Conservation (phyloP, 2,888 invertebrate species). For the Meteorus cinctellus region DNA sequence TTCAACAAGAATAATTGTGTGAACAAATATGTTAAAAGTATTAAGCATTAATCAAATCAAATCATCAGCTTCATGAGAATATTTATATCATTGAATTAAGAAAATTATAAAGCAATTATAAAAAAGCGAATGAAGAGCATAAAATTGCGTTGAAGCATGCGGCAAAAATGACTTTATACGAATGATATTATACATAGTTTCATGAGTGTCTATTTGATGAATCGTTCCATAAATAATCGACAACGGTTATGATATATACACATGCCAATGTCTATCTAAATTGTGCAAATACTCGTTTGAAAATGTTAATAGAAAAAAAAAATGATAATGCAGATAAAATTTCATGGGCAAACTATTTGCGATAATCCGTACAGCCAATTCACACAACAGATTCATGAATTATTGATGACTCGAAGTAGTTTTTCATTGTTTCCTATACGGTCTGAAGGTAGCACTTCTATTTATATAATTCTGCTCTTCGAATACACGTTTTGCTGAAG, state of each 20-base stretch:
- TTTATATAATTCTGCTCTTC: not conserved
- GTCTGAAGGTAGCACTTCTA: not conserved
- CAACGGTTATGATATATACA: not conserved
- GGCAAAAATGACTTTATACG: not conserved
- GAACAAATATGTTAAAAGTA: too few relatives aligned
- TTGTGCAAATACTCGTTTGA: not conserved
- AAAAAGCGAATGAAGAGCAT: too few relatives aligned
- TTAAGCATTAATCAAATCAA: too few relatives aligned
- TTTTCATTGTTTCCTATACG: not conserved
- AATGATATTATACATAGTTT: not conserved
- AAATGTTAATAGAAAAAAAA: not conserved
- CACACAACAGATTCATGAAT: not conserved
- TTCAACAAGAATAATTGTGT: too few relatives aligned
- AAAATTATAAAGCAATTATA: not conserved
- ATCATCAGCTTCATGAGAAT: too few relatives aligned
- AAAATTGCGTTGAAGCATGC: too few relatives aligned
- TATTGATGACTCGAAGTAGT: constrained; percentile 36
- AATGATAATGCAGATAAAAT: not conserved
- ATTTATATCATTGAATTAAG: too few relatives aligned
- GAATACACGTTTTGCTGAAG: not conserved
- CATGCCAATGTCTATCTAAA: not conserved
- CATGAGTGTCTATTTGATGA: not conserved
- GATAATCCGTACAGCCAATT: not conserved
- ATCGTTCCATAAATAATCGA: not conserved
- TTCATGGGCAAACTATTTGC: not conserved